These are phyloP conservation scores for Sylvilagus bachmani DNA, from an alignment of 2,113 vertebrate genomes.

Conservation along the genomic window DNA sequence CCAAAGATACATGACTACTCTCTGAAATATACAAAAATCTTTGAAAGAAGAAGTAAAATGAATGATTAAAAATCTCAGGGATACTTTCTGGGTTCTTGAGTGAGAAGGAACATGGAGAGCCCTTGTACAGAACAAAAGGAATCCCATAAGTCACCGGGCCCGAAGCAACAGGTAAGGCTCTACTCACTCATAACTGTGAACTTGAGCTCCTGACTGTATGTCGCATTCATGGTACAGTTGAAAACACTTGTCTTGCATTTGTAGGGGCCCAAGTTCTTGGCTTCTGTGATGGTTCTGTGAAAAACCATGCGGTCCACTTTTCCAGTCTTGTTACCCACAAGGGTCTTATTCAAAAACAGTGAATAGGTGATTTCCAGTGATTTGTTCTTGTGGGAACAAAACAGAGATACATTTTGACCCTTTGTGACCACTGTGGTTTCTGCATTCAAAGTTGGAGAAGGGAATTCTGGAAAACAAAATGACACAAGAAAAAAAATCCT, in stretches of 20 bases:
- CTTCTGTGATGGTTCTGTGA: conserved; percentile 77
- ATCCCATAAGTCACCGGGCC: neutral
- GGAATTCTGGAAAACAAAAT: conserved; percentile 65
- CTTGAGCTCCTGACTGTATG: conserved; percentile 81
- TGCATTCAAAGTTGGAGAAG: conserved; percentile 51
- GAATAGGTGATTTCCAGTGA: conserved; percentile 78
- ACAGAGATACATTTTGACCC: conserved; percentile 83
- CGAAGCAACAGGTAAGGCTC: neutral
- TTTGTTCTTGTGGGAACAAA: conserved; percentile 70
- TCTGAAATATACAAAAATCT: neutral
- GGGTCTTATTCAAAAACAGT: conserved; percentile 66
- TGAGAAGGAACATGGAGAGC: neutral
- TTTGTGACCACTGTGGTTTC: neutral
- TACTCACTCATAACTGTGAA: conserved; percentile 82
- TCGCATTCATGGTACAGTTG: neutral
- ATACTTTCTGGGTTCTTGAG: neutral
- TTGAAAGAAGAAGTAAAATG: neutral
- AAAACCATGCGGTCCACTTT: conserved; percentile 43
- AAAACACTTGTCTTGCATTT: conserved; percentile 84
- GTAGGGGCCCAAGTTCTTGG: conserved; percentile 81
- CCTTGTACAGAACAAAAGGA: neutral
- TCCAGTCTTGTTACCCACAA: neutral
- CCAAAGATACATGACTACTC: neutral
- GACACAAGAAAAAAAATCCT: neutral
- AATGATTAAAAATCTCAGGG: neutral